Conservation (phyloP, 2,113 vertebrate species). For the Hyperopisus bebe region DNA sequence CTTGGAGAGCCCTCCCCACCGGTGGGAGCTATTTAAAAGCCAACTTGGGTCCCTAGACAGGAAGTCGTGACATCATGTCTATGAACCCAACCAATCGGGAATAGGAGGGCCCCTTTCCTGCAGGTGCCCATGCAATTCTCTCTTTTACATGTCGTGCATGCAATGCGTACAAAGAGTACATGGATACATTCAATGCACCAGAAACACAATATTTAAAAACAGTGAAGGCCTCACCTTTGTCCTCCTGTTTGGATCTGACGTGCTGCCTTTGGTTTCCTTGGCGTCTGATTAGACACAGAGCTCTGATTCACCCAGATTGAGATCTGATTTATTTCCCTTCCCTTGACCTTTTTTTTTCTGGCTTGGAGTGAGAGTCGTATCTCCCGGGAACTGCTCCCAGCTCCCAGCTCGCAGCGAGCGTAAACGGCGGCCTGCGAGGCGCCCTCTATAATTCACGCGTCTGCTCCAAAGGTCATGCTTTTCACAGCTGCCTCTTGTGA, state of each 20-base stretch:
- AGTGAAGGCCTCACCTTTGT: neutral
- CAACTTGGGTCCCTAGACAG: neutral
- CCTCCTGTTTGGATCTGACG: neutral
- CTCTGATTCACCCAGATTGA: neutral
- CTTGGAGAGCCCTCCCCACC: neutral
- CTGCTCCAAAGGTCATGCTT: slow-evolving; percentile 23
- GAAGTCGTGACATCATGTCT: neutral
- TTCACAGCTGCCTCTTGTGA: neutral
- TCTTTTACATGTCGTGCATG: neutral
- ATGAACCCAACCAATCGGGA: neutral
- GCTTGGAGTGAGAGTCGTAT: neutral
- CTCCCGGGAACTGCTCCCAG: neutral
- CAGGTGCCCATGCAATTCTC: neutral
- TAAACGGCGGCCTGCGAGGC: neutral
- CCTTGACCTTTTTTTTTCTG: neutral
- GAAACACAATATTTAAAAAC: neutral
- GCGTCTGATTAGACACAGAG: neutral
- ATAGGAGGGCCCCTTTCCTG: neutral
- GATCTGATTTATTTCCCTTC: neutral
- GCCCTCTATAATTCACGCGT: neutral
- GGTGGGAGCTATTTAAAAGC: neutral
- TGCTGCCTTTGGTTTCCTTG: neutral
- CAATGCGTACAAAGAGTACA: neutral
- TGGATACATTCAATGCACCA: neutral
- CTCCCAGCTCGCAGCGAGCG: neutral